Percentiles rank a stretch among this genome's conserved stretches.
phyloP scores from a whole-genome alignment of 2,888 invertebrate genomes.

The Norana najaformis region DNA sequence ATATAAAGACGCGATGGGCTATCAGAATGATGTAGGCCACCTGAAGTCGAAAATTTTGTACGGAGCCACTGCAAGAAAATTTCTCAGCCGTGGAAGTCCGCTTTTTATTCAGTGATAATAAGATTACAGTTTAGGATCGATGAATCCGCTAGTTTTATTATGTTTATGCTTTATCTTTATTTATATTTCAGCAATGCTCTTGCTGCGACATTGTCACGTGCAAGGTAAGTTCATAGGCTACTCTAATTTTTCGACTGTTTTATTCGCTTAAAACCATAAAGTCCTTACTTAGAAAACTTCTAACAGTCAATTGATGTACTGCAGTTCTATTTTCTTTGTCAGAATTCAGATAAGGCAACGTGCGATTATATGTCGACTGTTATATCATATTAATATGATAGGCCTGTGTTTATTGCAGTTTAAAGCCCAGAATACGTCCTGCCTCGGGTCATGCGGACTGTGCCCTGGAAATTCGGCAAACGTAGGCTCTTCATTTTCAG shows the following conservation, averaged over 20 bases:
- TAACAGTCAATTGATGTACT: too few relatives aligned
- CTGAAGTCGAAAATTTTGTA: background rate
- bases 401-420: background rate
- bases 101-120: background rate
- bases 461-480: slow-evolving; percentile 6
- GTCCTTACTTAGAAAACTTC: background rate
- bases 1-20: too few relatives aligned
- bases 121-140: background rate
- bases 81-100: background rate
- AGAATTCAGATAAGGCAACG: too few relatives aligned
- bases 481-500: background rate
- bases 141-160: background rate
- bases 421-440: background rate
- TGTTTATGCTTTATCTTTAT: background rate
- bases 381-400: background rate
- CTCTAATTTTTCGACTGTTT: background rate
- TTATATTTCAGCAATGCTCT: slow-evolving; percentile 15
- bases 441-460: background rate
- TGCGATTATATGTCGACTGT: background rate
- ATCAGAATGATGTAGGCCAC: too few relatives aligned
- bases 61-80: background rate
- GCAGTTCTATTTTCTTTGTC: too few relatives aligned
- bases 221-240: background rate
- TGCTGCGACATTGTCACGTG: background rate
- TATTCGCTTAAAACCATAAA: too few relatives aligned